These are phyloP conservation scores for Uloborus diversus DNA, from an alignment of 1,140 invertebrate species.

Conservation along the genomic window DNA sequence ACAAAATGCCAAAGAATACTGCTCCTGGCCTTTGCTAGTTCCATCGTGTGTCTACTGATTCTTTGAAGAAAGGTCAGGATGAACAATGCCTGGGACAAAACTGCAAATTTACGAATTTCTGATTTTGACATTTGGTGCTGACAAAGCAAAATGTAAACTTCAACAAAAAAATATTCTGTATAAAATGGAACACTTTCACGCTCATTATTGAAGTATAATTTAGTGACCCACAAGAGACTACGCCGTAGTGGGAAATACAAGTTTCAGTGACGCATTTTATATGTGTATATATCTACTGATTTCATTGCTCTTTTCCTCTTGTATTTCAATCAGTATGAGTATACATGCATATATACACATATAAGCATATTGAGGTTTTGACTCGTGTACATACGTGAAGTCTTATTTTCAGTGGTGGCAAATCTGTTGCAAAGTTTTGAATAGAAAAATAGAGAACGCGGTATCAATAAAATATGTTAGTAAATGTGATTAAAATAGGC, in stretches of 20 bases:
- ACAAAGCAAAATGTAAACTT: constrained; percentile 16
- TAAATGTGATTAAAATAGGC: too few relatives aligned
- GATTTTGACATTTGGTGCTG: constrained; percentile 27
- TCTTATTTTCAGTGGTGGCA: constrained; percentile 18
- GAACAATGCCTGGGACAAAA: background rate
- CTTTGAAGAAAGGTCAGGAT: background rate
- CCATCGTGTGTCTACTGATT: background rate
- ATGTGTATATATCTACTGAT: background rate
- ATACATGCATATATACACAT: constrained; percentile 13
- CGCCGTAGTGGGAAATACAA: constrained; percentile 3
- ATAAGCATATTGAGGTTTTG: constrained; percentile 14
- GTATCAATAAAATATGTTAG: background rate
- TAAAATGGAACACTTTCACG: constrained; percentile 18
- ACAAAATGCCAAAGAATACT: background rate
- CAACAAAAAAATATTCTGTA: background rate
- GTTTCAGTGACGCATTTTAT: background rate
- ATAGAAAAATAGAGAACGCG: background rate
- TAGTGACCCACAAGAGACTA: constrained; percentile 4
- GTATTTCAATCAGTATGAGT: background rate
- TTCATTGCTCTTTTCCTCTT: background rate
- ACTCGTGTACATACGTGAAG: constrained; percentile 17
- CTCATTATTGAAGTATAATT: constrained; percentile 28
- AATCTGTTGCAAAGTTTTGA: background rate
- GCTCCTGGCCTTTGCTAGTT: background rate
- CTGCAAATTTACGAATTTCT: background rate